Conservation (phyloP, 2,113 vertebrate species). For the Eptatretus burgeri region DNA sequence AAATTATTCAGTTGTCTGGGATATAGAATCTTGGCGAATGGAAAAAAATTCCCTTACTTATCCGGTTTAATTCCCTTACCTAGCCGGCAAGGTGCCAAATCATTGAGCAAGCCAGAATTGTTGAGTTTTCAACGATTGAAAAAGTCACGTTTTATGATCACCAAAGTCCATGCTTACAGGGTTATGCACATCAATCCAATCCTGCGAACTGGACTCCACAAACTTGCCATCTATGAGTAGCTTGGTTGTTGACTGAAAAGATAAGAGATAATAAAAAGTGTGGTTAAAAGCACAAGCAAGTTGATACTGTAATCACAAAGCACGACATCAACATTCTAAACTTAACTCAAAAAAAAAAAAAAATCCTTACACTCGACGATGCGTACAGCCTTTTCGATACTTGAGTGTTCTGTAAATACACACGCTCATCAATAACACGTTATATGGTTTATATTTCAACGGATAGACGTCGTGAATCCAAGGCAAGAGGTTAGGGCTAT, state of each 20-base stretch:
- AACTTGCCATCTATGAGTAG: slow-evolving; percentile 93
- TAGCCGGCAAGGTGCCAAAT: no score
- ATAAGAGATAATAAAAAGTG: slow-evolving; percentile 8
- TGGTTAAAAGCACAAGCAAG: background rate
- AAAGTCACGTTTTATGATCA: background rate
- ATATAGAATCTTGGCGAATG: background rate
- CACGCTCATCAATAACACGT: no score
- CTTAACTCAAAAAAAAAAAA: background rate
- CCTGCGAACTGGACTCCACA: slow-evolving; percentile 55
- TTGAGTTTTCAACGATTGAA: background rate
- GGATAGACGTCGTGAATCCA: no score
- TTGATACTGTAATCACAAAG: background rate
- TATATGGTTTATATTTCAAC: no score
- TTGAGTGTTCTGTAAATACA: no score
- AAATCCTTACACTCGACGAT: background rate
- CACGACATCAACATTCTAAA: background rate
- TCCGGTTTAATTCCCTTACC: no score
- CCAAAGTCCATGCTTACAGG: slow-evolving; percentile 32
- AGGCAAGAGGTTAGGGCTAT: no score
- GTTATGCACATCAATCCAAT: slow-evolving; percentile 82
- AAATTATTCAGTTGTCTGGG: background rate
- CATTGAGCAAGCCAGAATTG: no score
- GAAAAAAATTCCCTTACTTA: no score
- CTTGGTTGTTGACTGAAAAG: slow-evolving; percentile 49
- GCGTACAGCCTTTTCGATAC: background rate